Evolutionary conservation across 1,140 invertebrate genomes (phyloP), one percentile per base, ranked within the genome.

Genomic region (Polypedilum pembai): DNA sequence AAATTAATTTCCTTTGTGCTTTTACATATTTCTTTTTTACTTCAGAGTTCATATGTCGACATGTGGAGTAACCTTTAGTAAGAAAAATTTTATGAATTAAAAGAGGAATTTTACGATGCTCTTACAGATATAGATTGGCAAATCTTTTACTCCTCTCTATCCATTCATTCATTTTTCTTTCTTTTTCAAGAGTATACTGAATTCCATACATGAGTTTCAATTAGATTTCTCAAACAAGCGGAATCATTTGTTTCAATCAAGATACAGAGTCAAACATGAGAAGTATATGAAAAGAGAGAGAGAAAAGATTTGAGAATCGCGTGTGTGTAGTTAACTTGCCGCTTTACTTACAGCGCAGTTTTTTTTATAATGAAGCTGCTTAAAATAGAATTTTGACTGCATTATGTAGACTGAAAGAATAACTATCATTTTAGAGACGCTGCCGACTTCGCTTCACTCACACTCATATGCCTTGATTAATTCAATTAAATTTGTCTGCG

Each of bases 311-410:
- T 56, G 45, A 56, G 12, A 56, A 56, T 56, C 45, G n/a, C 12
- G 15, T 56, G 45, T 56, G 45, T 56, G n/a, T 56, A 56, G 45
- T 56, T 56, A 12, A 56, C 12, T 56, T 56, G 45, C 8, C 12
- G 45, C n/a, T 56, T n/a, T n/a, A n/a, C 45, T 15, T 56, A n/a
- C n/a, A n/a, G 45, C 4, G 45, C 12, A n/a, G 45, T n/a, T 12
- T 56, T 33, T 56, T 56, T 56, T 56, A 12, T 15, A 12, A 33
- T 33, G 24, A 33, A 33, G 24, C 24, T 56, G n/a, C 45, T 56
- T 56, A 56, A 56, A 56, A 56, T 56, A 56, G 45, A 56, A 56
- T 56, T 56, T 56, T 56, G 45, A 56, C 45, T 56, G 45, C 12
- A 56, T 56, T 56, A 56, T 56, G 45, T 15, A n/a, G 15, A 45